A percentile compares a stretch with the other conserved stretches of the same genome.
Conservation (phyloP, 2,888 invertebrate genomes). For the Perizoma affinitatum region DNA sequence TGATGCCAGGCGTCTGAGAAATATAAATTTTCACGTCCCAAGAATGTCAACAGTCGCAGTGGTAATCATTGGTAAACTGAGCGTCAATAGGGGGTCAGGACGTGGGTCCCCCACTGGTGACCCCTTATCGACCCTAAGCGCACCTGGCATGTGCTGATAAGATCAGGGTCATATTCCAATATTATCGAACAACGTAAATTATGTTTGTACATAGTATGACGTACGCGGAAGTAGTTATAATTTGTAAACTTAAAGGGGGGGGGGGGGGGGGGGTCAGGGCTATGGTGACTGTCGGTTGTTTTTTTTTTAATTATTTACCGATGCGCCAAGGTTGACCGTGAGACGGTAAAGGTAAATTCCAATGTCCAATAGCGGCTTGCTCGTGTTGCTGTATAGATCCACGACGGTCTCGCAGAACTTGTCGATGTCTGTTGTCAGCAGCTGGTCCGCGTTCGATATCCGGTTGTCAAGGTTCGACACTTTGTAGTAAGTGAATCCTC, state of each 20-base stretch:
- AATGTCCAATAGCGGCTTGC: slow-evolving; percentile 97
- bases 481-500: slow-evolving; percentile 98
- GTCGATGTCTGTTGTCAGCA: slow-evolving; percentile 97
- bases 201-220: too few relatives aligned
- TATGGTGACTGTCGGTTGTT: too few relatives aligned
- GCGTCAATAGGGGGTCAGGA: too few relatives aligned
- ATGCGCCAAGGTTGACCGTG: slow-evolving; percentile 92
- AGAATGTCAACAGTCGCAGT: background rate
- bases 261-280: too few relatives aligned
- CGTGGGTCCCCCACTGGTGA: too few relatives aligned
- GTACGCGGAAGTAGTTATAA: too few relatives aligned
- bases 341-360: slow-evolving; percentile 96
- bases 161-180: too few relatives aligned
- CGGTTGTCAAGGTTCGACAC: slow-evolving; percentile 97
- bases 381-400: slow-evolving; percentile 97
- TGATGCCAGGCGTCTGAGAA: slow-evolving; percentile 92
- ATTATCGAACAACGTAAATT: too few relatives aligned
- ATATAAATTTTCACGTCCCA: background rate
- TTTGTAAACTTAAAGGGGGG: too few relatives aligned
- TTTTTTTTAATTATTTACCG: slow-evolving; percentile 72
- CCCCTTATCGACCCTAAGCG: too few relatives aligned
- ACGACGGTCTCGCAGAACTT: slow-evolving; percentile 98
- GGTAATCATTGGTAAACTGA: too few relatives aligned
- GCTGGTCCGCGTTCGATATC: slow-evolving; percentile 97
- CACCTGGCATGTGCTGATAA: too few relatives aligned